Conservation (phyloP, 2,888 invertebrate genomes). For the Oconnorella tubifera region DNA sequence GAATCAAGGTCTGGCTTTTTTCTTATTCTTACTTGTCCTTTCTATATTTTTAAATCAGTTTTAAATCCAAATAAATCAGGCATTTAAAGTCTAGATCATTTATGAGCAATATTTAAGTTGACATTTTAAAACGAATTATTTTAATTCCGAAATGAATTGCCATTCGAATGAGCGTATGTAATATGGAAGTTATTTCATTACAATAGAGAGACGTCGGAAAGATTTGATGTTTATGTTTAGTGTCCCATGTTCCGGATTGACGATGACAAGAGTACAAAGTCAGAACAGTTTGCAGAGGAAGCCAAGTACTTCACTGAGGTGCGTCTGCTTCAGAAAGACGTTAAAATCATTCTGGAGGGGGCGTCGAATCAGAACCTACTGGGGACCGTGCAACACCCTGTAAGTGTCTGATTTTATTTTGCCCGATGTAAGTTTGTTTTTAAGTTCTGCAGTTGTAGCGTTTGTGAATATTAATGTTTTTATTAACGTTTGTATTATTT, state of each 20-base stretch:
- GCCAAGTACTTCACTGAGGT: conserved; percentile 91
- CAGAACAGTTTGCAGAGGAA: conserved; percentile 74
- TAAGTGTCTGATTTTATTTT: conserved; percentile 53
- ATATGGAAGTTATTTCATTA: neutral
- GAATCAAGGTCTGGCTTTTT: too few species aligned
- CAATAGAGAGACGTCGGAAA: too few species aligned
- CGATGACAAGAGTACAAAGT: conserved; percentile 54
- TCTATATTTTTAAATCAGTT: too few species aligned
- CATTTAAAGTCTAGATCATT: too few species aligned
- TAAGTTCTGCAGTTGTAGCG: neutral
- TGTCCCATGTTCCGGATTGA: conserved; percentile 71
- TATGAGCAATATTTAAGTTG: too few species aligned
- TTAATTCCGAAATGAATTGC: neutral
- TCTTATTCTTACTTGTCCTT: too few species aligned
- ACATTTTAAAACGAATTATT: too few species aligned
- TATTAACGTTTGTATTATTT: neutral
- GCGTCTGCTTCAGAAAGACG: conserved; percentile 80
- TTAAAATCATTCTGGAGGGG: conserved; percentile 72
- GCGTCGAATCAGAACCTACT: conserved; percentile 83
- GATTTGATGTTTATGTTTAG: conserved; percentile 40
- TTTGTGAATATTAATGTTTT: too few species aligned
- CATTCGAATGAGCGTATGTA: neutral
- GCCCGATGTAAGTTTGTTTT: conserved; percentile 3
- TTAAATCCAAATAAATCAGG: too few species aligned
- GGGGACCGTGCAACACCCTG: conserved; percentile 87